Evolutionary conservation across 1,140 invertebrate species (phyloP).

Genomic region (Globodera ellingtonae): DNA sequence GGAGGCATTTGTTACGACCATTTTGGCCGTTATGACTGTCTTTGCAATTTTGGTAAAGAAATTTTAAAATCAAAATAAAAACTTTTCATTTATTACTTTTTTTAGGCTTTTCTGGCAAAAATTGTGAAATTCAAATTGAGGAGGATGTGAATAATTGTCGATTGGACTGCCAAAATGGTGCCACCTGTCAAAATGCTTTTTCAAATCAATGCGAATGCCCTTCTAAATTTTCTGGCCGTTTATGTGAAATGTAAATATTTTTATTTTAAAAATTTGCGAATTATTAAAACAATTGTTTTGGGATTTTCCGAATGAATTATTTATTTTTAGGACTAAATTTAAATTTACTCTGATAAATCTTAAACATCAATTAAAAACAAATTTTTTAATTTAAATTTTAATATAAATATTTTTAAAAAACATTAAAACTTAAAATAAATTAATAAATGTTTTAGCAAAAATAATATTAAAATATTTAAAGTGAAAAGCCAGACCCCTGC

Average conservation of each 20-base stretch:
- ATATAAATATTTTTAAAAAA: too few relatives aligned
- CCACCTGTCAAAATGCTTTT: conserved; percentile 65
- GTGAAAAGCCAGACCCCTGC: conserved; percentile 64
- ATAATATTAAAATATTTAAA: neutral
- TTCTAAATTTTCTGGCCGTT: conserved; percentile 69
- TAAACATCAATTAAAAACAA: too few relatives aligned
- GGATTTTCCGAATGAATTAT: too few relatives aligned
- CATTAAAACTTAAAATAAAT: too few relatives aligned
- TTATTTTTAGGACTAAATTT: neutral
- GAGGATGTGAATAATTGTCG: conserved; percentile 83
- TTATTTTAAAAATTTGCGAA: too few relatives aligned
- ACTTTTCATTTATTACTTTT: neutral
- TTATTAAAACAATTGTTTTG: too few relatives aligned
- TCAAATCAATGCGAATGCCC: conserved; percentile 72
- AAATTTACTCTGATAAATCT: too few relatives aligned
- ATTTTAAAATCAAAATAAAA: neutral
- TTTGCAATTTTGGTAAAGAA: conserved; percentile 74
- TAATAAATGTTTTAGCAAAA: too few relatives aligned
- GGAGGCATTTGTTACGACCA: conserved; percentile 84
- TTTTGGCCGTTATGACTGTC: conserved; percentile 85
- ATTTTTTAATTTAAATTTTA: too few relatives aligned
- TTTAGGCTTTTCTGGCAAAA: conserved; percentile 31
- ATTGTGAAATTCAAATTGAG: conserved; percentile 44
- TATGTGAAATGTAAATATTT: conserved; percentile 11
- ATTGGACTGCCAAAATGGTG: conserved; percentile 82